These are phyloP conservation scores for Carabus problematicus DNA, from an alignment of 2,888 invertebrate genomes.

Conservation along the genomic window DNA sequence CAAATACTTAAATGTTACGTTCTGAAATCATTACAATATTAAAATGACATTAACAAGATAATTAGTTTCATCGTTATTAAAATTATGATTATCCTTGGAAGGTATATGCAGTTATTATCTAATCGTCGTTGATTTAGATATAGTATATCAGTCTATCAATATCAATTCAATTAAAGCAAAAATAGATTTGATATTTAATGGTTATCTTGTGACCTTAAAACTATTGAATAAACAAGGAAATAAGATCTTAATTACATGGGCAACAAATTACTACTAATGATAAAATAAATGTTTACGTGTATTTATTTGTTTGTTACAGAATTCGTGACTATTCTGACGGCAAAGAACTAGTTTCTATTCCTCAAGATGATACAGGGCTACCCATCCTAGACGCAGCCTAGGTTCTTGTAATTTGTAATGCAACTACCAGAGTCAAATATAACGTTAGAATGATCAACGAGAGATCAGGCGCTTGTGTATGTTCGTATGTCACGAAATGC, in stretches of 20 bases:
- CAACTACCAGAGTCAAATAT: conserved; percentile 19
- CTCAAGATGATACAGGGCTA: conserved; percentile 19
- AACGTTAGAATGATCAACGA: background rate
- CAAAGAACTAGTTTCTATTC: conserved; percentile 72
- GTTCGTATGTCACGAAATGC: background rate
- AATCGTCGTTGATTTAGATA: too few species aligned
- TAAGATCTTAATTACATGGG: too few species aligned
- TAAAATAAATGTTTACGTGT: background rate
- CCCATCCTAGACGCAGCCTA: background rate
- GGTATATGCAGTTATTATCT: too few species aligned
- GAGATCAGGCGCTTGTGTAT: background rate
- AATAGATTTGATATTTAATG: background rate
- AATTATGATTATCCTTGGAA: too few species aligned
- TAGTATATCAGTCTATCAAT: background rate
- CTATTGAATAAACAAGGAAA: too few species aligned
- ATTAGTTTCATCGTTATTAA: too few species aligned
- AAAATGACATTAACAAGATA: too few species aligned
- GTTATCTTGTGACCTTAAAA: too few species aligned
- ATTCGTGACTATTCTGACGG: conserved; percentile 84
- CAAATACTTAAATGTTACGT: too few species aligned
- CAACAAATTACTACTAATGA: background rate
- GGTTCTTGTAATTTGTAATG: conserved; percentile 8
- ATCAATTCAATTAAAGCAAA: background rate
- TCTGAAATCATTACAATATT: too few species aligned
- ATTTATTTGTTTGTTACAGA: conserved; percentile 64